Conservation (phyloP, 2,113 vertebrate genomes). For the Myrmophylax atrothorax region DNA sequence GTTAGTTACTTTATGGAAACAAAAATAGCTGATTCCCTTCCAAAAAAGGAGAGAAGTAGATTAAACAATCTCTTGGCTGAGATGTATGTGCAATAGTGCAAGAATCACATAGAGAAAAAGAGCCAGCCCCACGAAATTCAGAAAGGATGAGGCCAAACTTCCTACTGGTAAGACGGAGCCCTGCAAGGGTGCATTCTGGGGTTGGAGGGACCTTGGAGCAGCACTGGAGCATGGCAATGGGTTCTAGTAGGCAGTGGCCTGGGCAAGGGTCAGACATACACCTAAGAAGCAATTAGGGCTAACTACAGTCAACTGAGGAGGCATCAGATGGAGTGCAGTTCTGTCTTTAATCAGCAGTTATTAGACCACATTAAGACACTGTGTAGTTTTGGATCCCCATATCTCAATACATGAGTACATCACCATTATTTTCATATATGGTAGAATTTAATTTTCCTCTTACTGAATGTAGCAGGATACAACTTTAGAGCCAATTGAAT, state of each 20-base stretch:
- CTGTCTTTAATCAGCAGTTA: background rate
- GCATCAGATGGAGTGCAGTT: accelerated
- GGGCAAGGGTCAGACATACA: background rate
- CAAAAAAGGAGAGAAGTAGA: background rate
- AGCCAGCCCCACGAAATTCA: background rate
- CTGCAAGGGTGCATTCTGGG: background rate
- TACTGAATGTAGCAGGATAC: background rate
- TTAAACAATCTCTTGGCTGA: background rate
- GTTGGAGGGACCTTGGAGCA: background rate
- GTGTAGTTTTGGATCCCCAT: accelerated
- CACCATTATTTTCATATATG: background rate
- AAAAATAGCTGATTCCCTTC: background rate
- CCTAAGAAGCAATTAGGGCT: background rate
- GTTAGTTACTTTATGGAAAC: background rate
- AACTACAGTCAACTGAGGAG: background rate
- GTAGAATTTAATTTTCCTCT: background rate
- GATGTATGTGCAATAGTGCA: background rate
- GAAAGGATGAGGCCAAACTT: background rate
- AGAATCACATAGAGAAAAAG: accelerated
- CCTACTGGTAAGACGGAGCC: background rate
- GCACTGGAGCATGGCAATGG: accelerated
- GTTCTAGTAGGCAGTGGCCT: background rate
- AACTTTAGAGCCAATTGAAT: background rate
- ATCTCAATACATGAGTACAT: background rate
- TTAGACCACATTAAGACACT: background rate